A percentile compares a stretch with the other conserved stretches of the same genome.
phyloP scores from a whole-genome alignment of 2,797 vertebrate species.

The Taeniopygia guttata region DNA sequence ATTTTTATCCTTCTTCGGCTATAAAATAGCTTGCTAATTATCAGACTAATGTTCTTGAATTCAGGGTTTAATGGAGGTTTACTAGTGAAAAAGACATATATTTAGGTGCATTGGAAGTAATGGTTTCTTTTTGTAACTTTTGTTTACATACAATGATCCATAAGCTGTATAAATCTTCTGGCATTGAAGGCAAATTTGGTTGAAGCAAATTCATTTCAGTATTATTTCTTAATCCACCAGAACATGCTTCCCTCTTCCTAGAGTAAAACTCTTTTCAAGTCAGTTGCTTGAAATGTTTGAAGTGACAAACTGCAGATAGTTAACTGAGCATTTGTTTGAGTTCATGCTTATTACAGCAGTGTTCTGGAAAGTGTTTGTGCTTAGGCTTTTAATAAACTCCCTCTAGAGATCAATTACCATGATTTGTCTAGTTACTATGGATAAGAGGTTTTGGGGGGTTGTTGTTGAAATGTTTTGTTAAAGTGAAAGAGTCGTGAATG shows the following conservation, averaged over 20 bases:
- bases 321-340: slow-evolving; percentile 66
- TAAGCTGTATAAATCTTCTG: slow-evolving; percentile 3
- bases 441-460: slow-evolving; percentile 59
- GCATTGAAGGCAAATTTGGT: neutral
- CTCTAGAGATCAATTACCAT: slow-evolving; percentile 74
- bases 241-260: slow-evolving; percentile 41
- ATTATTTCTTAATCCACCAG: slow-evolving; percentile 43
- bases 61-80: neutral
- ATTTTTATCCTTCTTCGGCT: neutral
- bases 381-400: slow-evolving; percentile 73
- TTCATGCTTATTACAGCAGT: slow-evolving; percentile 66
- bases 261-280: slow-evolving; percentile 64
- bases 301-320: slow-evolving; percentile 70
- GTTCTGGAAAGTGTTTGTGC: slow-evolving; percentile 68
- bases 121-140: neutral
- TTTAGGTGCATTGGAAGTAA: neutral
- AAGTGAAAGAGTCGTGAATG: neutral
- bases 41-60: neutral
- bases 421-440: slow-evolving; percentile 70
- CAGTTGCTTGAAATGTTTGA: slow-evolving; percentile 59
- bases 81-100: neutral
- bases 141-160: neutral
- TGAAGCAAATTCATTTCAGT: slow-evolving; percentile 41
- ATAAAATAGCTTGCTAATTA: neutral
- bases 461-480: slow-evolving; percentile 27